These are phyloP conservation scores for Caenorhabditis imperialis DNA, from an alignment of 2,888 invertebrate genomes.

Conservation along the genomic window DNA sequence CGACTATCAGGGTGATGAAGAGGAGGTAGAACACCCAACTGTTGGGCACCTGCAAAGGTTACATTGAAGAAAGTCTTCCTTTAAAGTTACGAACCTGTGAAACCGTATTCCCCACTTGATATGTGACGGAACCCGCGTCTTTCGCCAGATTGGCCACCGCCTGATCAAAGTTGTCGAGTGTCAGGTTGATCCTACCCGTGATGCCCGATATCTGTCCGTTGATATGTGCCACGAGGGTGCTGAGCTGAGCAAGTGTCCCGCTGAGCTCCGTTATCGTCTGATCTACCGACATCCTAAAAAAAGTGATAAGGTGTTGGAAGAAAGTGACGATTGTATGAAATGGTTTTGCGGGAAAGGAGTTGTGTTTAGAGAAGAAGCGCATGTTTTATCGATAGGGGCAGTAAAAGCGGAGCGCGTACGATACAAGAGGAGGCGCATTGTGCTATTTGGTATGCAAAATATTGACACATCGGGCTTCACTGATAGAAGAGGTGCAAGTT, in stretches of 20 bases:
- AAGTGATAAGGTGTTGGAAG: not conserved
- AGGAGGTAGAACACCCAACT: constrained; percentile 77
- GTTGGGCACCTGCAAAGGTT: constrained; percentile 70
- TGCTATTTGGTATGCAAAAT: constrained; percentile 39
- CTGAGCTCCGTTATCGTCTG: constrained; percentile 75
- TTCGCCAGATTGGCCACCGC: constrained; percentile 74
- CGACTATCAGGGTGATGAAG: constrained; percentile 75
- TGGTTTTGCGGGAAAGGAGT: not conserved
- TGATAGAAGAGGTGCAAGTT: constrained; percentile 3
- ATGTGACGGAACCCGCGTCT: constrained; percentile 74
- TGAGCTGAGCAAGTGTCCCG: constrained; percentile 73
- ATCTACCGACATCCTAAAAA: constrained; percentile 73
- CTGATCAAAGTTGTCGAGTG: constrained; percentile 76
- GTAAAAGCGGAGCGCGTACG: constrained; percentile 27
- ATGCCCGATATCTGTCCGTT: constrained; percentile 75
- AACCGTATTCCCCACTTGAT: constrained; percentile 75
- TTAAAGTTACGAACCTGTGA: constrained; percentile 71
- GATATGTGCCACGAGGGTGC: constrained; percentile 75
- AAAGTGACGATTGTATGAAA: no score
- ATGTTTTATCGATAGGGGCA: constrained; percentile 51
- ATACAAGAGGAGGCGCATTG: constrained; percentile 10
- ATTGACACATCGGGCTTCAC: constrained; percentile 50
- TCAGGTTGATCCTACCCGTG: constrained; percentile 73
- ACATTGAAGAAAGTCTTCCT: no score
- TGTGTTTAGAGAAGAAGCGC: constrained; percentile 25